Evolutionary conservation across 2,113 vertebrate species (phyloP), one percentile per base, ranked within the genome.

Genomic region (Rhinoderma darwinii): DNA sequence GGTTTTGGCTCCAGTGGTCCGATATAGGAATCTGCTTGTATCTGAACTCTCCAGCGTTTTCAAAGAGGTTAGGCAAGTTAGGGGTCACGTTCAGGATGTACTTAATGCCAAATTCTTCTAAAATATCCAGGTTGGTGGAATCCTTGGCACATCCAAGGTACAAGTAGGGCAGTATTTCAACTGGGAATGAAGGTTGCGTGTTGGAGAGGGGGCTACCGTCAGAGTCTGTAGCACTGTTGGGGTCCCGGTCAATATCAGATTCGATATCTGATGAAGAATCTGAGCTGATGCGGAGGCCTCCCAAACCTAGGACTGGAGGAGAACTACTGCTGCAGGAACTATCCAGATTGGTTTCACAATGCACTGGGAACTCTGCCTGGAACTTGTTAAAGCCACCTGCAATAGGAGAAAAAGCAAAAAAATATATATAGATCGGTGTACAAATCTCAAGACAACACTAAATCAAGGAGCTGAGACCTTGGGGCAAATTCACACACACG

Each of bases 1-100:
- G 94, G 83, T 99, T 99, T 92, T 99, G 98, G 94, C 98, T 99
- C 98, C 98, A 99, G 93, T 99, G 98, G 88, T 99, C 98, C 25
- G 98, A 99, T 92, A 99, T 99, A 6, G 98, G 98, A 90, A 99
- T 99, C 93, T 99, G 98, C 90, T 99, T 99, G 95, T 99, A 99
- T 90, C 98, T 99, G 87, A 99, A 99, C 91, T 98, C 96, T 1
- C 98, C 97, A 0, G 97, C 98, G 27, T 98, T 98, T 94, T 99
- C 98, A 68, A 99, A 99, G 79, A 99, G 96, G 92, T 99, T 99
- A 86, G 98, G 98, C 90, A 99, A 93, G 89, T 99, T 99, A 35
- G 98, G 98, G 14, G 98, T 99, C 85, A 99, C 98, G 90, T 99
- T 99, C 91, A 99, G 93, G 92, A 99, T 99, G 92, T 99, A 99